phyloP scores from a whole-genome alignment of 2,888 invertebrate species.

The Orthosia gracilis region DNA sequence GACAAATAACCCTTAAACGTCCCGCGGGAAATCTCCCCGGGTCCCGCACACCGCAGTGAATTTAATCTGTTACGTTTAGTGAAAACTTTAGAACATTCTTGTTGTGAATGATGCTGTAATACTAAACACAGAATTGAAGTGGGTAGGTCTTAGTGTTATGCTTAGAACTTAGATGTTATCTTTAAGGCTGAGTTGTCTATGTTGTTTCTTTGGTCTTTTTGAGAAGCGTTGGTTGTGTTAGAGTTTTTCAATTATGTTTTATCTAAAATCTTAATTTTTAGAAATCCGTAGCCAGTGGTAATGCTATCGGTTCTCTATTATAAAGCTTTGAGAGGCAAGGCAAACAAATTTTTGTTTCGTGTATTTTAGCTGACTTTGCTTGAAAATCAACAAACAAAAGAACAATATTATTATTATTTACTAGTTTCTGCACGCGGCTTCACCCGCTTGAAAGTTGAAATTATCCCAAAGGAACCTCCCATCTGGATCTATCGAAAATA shows the following conservation, averaged over 20 bases:
- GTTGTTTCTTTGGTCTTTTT: not conserved
- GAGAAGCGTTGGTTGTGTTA: no score
- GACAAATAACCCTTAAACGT: slow-evolving; percentile 58
- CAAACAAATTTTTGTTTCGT: no score
- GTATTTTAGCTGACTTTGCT: not conserved
- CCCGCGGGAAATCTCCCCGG: slow-evolving; percentile 60
- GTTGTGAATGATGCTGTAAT: slow-evolving; percentile 13
- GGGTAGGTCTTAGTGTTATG: slow-evolving; percentile 2
- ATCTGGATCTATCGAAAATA: no score
- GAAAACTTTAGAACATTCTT: slow-evolving; percentile 53
- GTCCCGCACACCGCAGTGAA: slow-evolving; percentile 57
- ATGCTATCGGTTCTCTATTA: not conserved
- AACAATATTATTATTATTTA: no score
- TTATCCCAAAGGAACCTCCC: no score
- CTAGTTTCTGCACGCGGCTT: no score
- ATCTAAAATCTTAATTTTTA: no score
- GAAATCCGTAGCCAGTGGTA: not conserved
- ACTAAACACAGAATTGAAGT: slow-evolving; percentile 22
- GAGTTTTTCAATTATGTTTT: no score
- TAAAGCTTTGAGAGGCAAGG: no score
- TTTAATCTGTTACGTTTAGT: slow-evolving; percentile 66
- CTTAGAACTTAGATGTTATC: not conserved
- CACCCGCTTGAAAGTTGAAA: no score
- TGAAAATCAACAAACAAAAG: not conserved
- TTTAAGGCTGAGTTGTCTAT: not conserved